Evolutionary conservation across 2,888 invertebrate genomes (phyloP).

Genomic region (Drosophila stalkeri): DNA sequence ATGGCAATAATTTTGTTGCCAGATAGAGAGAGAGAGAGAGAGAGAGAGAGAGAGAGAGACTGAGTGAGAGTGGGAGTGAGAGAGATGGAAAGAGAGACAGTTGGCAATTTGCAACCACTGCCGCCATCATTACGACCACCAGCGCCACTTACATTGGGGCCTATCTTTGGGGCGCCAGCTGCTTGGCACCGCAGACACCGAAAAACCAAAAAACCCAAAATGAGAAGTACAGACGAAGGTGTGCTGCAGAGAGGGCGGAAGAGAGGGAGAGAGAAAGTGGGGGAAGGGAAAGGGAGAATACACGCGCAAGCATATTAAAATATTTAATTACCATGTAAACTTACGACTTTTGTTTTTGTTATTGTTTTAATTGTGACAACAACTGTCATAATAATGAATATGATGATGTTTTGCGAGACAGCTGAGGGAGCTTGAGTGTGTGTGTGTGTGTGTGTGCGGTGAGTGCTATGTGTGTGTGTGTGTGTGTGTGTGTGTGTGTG

Average conservation of each 20-base stretch:
- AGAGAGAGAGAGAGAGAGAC: neutral
- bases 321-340: conserved; percentile 83
- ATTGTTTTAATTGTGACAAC: conserved; percentile 81
- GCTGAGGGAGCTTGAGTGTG: no score
- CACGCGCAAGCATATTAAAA: conserved; percentile 76
- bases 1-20: conserved; percentile 56
- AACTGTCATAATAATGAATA: conserved; percentile 82
- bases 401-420: conserved; percentile 72
- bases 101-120: conserved; percentile 72
- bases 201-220: conserved; percentile 54
- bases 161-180: conserved; percentile 45
- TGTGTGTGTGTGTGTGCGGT: neutral
- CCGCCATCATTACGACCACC: conserved; percentile 55
- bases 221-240: conserved; percentile 42
- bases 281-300: neutral
- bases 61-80: neutral
- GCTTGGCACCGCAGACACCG: conserved; percentile 52
- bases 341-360: conserved; percentile 80
- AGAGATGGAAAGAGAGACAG: conserved; percentile 14
- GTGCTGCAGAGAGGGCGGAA: neutral
- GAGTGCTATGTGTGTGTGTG: no score
- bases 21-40: neutral
- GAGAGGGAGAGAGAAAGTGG: neutral
- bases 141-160: conserved; percentile 27
- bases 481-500: neutral